Percentiles rank a stretch among this genome's conserved stretches.
phyloP scores from a whole-genome alignment of 2,888 invertebrate genomes.

The Molorchus minor region DNA sequence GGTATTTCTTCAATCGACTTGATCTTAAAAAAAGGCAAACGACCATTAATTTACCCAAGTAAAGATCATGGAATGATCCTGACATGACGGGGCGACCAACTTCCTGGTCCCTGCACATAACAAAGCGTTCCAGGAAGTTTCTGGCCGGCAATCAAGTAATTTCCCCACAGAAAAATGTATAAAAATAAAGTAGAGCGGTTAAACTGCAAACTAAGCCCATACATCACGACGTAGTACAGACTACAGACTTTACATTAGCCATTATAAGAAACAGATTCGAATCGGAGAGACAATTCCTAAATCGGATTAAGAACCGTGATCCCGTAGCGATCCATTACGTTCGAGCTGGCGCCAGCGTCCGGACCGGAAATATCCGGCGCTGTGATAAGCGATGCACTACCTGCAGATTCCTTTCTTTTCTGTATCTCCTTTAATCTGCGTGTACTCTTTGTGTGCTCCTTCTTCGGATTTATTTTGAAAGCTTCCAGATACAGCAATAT shows the following conservation, averaged over 20 bases:
- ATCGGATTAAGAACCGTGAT: constrained; percentile 59
- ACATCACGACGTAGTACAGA: constrained; percentile 48
- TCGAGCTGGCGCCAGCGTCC: constrained; percentile 58
- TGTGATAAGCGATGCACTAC: constrained; percentile 38
- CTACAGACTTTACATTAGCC: constrained; percentile 52
- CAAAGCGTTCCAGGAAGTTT: no score
- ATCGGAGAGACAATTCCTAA: constrained; percentile 48
- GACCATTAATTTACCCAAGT: no score
- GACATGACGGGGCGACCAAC: no score
- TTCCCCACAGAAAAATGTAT: not conserved
- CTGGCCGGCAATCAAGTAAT: no score
- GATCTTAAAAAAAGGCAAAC: no score
- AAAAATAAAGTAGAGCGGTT: constrained; percentile 41
- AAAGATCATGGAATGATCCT: no score
- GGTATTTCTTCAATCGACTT: no score
- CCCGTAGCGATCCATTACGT: constrained; percentile 57
- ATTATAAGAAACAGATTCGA: constrained; percentile 53
- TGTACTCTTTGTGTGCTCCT: not conserved
- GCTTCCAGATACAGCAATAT: constrained; percentile 5
- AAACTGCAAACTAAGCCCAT: constrained; percentile 44
- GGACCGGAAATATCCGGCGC: constrained; percentile 56
- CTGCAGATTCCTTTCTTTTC: constrained; percentile 10
- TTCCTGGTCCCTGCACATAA: no score
- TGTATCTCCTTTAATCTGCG: not conserved
- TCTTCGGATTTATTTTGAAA: constrained; percentile 16